phyloP scores from a whole-genome alignment of 2,888 invertebrate genomes.

The Liopterus haemorrhoidalis region DNA sequence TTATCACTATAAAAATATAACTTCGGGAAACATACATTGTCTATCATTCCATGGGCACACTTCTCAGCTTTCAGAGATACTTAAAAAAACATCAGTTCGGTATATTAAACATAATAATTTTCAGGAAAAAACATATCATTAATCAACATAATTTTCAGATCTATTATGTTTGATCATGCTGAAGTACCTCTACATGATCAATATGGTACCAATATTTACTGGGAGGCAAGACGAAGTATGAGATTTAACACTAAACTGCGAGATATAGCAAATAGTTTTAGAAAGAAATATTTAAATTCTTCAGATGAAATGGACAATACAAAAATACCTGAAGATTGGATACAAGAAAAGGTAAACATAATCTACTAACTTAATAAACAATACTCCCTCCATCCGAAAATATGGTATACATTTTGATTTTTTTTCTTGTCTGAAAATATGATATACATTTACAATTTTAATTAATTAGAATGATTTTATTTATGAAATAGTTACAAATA shows the following conservation, averaged over 20 bases:
- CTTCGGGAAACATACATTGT: constrained; percentile 62
- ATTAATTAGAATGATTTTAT: constrained; percentile 1
- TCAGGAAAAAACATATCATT: constrained; percentile 8
- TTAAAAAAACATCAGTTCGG: constrained; percentile 42
- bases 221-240: constrained; percentile 88
- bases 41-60: constrained; percentile 77
- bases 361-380: no score
- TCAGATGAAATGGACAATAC: constrained; percentile 55
- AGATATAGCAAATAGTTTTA: constrained; percentile 62
- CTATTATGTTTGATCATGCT: constrained; percentile 68
- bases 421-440: no score
- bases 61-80: constrained; percentile 56
- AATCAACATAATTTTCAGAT: constrained; percentile 46
- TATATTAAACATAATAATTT: constrained; percentile 11
- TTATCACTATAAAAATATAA: constrained; percentile 68
- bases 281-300: constrained; percentile 58
- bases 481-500: neutral
- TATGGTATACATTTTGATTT: no score
- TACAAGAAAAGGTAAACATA: constrained; percentile 49
- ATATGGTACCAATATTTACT: constrained; percentile 79
- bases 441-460: constrained; percentile 5
- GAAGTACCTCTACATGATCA: constrained; percentile 82
- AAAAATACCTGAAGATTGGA: constrained; percentile 57
- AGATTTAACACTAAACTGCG: constrained; percentile 68
- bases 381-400: no score